Conservation (phyloP, 2,888 invertebrate genomes). For the Eueremaeus valkanovi region DNA sequence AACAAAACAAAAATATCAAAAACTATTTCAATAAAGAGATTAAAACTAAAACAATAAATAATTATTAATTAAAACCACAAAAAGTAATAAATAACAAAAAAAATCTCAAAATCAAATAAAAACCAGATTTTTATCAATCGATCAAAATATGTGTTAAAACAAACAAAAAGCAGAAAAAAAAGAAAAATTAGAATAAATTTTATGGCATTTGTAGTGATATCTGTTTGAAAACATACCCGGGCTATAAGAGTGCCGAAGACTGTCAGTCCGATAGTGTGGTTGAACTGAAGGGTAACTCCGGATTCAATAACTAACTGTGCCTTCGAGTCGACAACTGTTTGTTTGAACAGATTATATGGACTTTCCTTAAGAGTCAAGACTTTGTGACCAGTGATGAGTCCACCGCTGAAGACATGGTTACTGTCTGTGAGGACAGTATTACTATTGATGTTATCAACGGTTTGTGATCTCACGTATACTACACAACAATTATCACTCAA, state of each 20-base stretch:
- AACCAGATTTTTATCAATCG: too few relatives aligned
- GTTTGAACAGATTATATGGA: constrained; percentile 51
- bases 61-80: too few relatives aligned
- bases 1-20: too few relatives aligned
- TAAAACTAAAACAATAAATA: too few relatives aligned
- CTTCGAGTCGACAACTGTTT: constrained; percentile 70
- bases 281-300: constrained; percentile 82
- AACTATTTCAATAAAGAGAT: too few relatives aligned
- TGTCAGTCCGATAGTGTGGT: constrained; percentile 87
- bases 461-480: not conserved
- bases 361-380: not conserved
- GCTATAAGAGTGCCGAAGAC: constrained; percentile 78
- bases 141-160: not conserved
- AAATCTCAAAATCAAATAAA: too few relatives aligned
- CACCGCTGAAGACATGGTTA: constrained; percentile 16
- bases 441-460: not conserved
- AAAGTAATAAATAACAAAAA: too few relatives aligned
- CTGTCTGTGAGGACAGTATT: not conserved
- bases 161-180: not conserved
- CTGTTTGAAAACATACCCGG: constrained; percentile 54
- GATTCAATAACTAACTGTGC: constrained; percentile 80
- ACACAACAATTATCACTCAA: constrained; percentile 7
- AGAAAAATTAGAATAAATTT: not conserved
- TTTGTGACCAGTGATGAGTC: constrained; percentile 9
- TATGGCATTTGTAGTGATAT: not conserved